Base-by-base conservation (phyloP, 2,113 vertebrate species). In the Nyctereutes procyonoides region DNA sequence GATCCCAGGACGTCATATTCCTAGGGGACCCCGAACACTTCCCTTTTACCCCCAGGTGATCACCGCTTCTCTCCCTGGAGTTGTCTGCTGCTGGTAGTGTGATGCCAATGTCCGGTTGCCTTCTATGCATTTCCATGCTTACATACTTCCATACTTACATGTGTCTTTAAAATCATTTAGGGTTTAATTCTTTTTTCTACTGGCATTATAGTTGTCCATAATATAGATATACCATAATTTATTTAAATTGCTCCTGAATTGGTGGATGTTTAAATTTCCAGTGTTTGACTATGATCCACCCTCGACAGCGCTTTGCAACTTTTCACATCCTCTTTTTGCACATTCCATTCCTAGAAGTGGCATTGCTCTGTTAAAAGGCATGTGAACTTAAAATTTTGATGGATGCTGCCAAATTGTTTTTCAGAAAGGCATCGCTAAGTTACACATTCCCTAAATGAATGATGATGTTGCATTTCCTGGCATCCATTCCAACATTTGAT, bases 341-440 rank as follows among this genome's bases (percentile, higher is more conserved):
- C 19, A 8, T 13, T 19, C 55, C 48, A 90, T 93, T 96, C 67
- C 62, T 97, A 51, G 60, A 95, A 95, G 84, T 81, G 26, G 74
- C 80, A 86, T 53, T 51, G 3, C 55, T 95, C 73, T 65, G 19
- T 93, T 77, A 93, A 71, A 96, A 95, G 67, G 28, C 69, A 82
- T 69, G 69, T 73, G 35, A 35, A 65, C 67, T 96, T 92, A 83
- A n/a, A 30, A 26, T 79, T 73, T 76, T 95, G 83, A 87, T 43
- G 69, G 86, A 26, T 51, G 63, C 90, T 88, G 84, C 96, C 93
- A 97, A 97, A 96, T 58, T 88, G 65, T 89, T 94, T 97, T 95
- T 87, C 65, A 86, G 91, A 96, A 91, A 84, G 79, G 35, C 71
- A 74, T 83, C 17, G 6, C 77, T 58, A 67, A 86, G 86, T 93